These are phyloP conservation scores for Gouania willdenowi DNA, from an alignment of 2,797 vertebrate genomes.

Conservation along the genomic window DNA sequence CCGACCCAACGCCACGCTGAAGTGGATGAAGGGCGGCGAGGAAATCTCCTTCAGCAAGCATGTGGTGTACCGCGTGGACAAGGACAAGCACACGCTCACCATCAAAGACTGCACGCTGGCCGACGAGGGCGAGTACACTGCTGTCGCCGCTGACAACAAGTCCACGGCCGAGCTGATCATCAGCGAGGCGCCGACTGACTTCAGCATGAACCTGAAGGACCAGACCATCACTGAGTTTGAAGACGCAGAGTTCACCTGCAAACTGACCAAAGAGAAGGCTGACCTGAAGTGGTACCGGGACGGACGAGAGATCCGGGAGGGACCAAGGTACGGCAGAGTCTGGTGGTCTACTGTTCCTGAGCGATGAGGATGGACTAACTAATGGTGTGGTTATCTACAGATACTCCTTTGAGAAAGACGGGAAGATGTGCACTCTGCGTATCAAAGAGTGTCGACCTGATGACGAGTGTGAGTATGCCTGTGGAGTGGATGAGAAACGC, in stretches of 20 bases:
- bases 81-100: constrained; percentile 90
- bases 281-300: constrained; percentile 94
- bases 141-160: constrained; percentile 85
- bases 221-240: constrained; percentile 96
- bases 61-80: constrained; percentile 87
- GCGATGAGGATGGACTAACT: too few relatives aligned
- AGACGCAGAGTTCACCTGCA: constrained; percentile 89
- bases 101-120: constrained; percentile 91
- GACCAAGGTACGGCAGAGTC: constrained; percentile 80
- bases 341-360: too few relatives aligned
- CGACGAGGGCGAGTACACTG: constrained; percentile 94
- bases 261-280: constrained; percentile 92
- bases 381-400: constrained; percentile 42
- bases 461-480: constrained; percentile 97
- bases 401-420: constrained; percentile 90
- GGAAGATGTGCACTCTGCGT: constrained; percentile 83
- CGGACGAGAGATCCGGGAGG: constrained; percentile 94
- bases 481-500: constrained; percentile 92
- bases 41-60: constrained; percentile 85
- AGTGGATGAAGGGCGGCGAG: constrained; percentile 90
- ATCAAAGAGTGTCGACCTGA: constrained; percentile 94
- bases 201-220: constrained; percentile 85
- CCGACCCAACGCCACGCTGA: constrained; percentile 84
- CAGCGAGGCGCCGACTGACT: constrained; percentile 94
- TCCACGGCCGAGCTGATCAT: constrained; percentile 92